These are phyloP conservation scores for Zaprionus taronus DNA, from an alignment of 1,140 invertebrate genomes.

Conservation along the genomic window DNA sequence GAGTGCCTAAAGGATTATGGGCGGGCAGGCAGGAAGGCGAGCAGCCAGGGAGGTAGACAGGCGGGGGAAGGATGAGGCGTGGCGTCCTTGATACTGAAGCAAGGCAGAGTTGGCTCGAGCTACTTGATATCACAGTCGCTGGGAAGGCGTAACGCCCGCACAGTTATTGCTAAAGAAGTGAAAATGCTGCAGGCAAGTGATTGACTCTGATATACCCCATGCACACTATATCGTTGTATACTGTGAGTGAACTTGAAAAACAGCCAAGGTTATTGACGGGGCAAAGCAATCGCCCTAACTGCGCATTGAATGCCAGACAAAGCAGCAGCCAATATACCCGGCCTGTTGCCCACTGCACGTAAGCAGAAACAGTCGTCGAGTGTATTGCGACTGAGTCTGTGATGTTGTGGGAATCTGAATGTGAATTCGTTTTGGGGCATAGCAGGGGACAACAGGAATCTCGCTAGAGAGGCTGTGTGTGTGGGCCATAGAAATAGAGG, in stretches of 20 bases:
- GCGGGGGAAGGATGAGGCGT: background rate
- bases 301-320: background rate
- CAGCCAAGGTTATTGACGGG: background rate
- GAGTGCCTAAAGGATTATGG: conserved; percentile 69
- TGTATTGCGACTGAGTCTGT: conserved; percentile 7
- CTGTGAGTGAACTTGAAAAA: background rate
- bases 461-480: background rate
- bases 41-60: conserved; percentile 16
- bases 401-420: background rate
- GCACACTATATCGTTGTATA: background rate
- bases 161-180: conserved; percentile 33
- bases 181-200: conserved; percentile 4
- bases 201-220: conserved; percentile 31
- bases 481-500: background rate
- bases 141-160: conserved; percentile 26
- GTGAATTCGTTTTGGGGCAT: background rate
- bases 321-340: background rate
- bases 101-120: background rate
- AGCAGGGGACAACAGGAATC: conserved; percentile 1
- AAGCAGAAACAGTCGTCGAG: background rate
- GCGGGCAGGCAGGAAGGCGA: conserved; percentile 27
- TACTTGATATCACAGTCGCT: conserved; percentile 32
- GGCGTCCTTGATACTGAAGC: conserved; percentile 21
- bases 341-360: background rate
- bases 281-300: background rate